phyloP scores from a whole-genome alignment of 35 echinoderm and acorn worm species.

The Eucidaris tribuloides region DNA sequence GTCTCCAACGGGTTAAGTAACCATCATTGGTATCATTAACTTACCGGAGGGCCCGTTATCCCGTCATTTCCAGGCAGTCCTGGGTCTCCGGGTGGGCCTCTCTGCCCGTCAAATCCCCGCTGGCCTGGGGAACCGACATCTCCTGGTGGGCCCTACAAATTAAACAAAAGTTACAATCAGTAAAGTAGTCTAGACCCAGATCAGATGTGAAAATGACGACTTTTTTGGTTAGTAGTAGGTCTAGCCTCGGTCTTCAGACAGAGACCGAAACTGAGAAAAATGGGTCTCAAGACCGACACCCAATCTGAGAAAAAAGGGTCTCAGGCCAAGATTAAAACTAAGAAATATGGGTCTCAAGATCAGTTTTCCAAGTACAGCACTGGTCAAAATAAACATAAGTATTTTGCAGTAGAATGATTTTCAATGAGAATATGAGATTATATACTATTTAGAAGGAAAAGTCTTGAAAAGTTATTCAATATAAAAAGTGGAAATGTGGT shows the following conservation, averaged over 20 bases:
- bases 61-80: constrained; percentile 62
- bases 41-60: constrained; percentile 44
- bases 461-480: too few relatives aligned
- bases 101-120: constrained; percentile 49
- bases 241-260: too few relatives aligned
- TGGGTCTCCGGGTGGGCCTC: constrained; percentile 45
- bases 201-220: background rate
- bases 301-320: background rate
- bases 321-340: too few relatives aligned
- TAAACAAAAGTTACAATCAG: background rate
- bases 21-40: background rate
- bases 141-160: constrained; percentile 43
- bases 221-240: too few relatives aligned
- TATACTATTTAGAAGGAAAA: too few relatives aligned
- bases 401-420: too few relatives aligned
- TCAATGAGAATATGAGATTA: too few relatives aligned
- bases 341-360: too few relatives aligned
- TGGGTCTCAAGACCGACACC: background rate
- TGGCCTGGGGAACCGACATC: constrained; percentile 50
- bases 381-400: too few relatives aligned
- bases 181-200: background rate
- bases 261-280: background rate
- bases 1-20: background rate
- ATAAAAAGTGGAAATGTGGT: too few relatives aligned
- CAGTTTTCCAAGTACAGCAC: too few relatives aligned